These are phyloP conservation scores for Crypturellus tataupa DNA, from an alignment of 2,797 vertebrate genomes.

Conservation along the genomic window DNA sequence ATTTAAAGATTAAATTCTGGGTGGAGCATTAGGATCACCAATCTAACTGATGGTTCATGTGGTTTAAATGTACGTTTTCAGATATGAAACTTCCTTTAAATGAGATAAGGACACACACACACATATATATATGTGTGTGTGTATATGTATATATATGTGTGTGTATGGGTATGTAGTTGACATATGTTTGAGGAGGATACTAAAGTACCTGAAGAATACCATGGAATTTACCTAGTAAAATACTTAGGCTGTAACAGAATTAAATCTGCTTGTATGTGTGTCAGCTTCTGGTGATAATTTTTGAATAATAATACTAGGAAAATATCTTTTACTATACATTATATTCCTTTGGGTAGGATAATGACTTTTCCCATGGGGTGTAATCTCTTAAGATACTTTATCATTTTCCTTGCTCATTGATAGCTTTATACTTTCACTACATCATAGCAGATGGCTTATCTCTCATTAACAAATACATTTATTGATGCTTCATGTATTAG, in stretches of 20 bases:
- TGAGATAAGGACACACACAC: background rate
- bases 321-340: background rate
- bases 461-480: background rate
- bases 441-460: background rate
- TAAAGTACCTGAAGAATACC: too few species aligned
- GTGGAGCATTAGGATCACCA: background rate
- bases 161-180: too few species aligned
- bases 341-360: background rate
- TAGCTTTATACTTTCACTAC: background rate
- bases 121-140: too few species aligned
- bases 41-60: background rate
- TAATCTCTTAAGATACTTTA: background rate
- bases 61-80: background rate
- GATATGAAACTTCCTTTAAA: background rate
- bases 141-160: too few species aligned
- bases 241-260: background rate
- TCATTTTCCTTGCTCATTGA: background rate
- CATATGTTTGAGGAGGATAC: too few species aligned
- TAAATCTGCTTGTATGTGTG: background rate
- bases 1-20: background rate
- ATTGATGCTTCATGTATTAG: background rate
- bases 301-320: background rate
- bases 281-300: background rate
- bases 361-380: background rate
- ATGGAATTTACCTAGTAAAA: background rate